phyloP scores from a whole-genome alignment of 2,797 vertebrate genomes.

The Podarcis lilfordi region DNA sequence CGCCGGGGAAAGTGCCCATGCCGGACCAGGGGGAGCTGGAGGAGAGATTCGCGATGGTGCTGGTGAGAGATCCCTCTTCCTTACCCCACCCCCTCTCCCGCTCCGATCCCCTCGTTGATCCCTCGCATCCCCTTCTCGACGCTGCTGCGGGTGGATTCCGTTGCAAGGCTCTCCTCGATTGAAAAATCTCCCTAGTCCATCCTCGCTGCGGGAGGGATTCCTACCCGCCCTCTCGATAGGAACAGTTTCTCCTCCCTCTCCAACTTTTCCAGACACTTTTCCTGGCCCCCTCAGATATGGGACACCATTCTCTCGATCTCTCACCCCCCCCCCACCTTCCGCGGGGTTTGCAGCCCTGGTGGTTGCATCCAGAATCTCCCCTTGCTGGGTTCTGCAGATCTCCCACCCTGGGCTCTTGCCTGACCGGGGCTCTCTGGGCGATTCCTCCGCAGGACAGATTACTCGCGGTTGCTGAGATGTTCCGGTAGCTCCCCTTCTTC shows the following conservation, averaged over 20 bases:
- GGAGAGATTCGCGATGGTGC: constrained; percentile 94
- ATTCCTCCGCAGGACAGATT: background rate
- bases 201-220: background rate
- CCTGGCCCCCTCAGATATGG: background rate
- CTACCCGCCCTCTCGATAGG: background rate
- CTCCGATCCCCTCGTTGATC: background rate
- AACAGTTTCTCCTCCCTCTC: too few species aligned
- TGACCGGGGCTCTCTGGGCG: background rate
- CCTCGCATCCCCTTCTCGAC: background rate
- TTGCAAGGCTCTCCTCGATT: background rate
- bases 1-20: constrained; percentile 94
- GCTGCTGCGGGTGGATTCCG: background rate
- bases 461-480: background rate
- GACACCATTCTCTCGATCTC: background rate
- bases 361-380: background rate
- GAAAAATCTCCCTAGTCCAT: background rate
- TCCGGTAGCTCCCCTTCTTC: background rate
- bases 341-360: background rate
- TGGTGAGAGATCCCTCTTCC: constrained; percentile 83
- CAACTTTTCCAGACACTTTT: background rate
- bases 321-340: background rate
- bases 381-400: background rate
- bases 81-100: background rate
- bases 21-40: constrained; percentile 94
- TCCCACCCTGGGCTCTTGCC: background rate